These are phyloP conservation scores for Aphelenchoides fujianensis DNA, from an alignment of 1,140 invertebrate genomes.

Conservation along the genomic window DNA sequence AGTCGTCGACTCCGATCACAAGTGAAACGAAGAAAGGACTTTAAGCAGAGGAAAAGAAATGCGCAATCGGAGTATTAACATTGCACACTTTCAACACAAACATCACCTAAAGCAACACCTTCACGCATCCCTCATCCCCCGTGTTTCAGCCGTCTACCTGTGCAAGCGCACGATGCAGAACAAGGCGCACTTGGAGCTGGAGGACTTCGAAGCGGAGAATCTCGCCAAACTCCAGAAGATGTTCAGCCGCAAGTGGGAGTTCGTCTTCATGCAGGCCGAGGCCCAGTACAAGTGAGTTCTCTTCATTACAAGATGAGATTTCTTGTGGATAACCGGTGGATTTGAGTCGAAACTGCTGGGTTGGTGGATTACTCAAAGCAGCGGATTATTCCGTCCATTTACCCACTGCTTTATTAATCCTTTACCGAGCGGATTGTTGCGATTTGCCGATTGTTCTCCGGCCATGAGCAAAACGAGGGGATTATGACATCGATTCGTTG, in stretches of 20 bases:
- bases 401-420: not conserved
- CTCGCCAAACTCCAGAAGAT: slow-evolving; percentile 94
- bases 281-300: slow-evolving; percentile 69
- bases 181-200: slow-evolving; percentile 90
- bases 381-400: not conserved
- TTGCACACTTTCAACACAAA: not conserved
- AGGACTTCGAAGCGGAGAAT: slow-evolving; percentile 97
- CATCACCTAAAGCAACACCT: too few species aligned
- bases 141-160: slow-evolving; percentile 84
- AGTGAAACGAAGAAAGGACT: too few species aligned
- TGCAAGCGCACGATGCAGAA: slow-evolving; percentile 99
- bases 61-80: not conserved
- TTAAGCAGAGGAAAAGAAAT: too few species aligned
- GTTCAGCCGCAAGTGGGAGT: slow-evolving; percentile 99
- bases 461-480: too few species aligned
- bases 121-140: too few species aligned
- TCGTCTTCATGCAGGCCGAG: slow-evolving; percentile 94
- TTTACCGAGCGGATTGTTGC: not conserved
- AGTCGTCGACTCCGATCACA: too few species aligned
- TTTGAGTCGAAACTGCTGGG: not conserved
- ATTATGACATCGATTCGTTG: not conserved
- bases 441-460: too few species aligned
- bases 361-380: not conserved
- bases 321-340: not conserved
- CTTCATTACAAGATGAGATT: too few species aligned